Percentiles rank a stretch among this genome's conserved stretches.
Evolutionary conservation across 2,113 vertebrate species (phyloP).

Genomic region (Oreochromis niloticus): DNA sequence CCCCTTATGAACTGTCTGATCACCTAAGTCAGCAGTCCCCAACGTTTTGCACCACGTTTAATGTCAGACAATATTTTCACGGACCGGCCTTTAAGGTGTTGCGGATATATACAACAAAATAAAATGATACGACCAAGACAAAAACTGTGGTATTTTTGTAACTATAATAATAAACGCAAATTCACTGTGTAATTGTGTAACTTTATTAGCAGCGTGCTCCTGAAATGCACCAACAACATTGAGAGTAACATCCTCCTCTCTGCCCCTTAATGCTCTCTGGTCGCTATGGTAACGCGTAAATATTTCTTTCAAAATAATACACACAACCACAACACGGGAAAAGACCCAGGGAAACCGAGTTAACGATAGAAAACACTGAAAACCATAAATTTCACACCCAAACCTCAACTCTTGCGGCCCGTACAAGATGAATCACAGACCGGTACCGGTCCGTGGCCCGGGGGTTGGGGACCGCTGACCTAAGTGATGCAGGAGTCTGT

Average conservation of each 20-base stretch:
- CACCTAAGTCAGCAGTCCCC: neutral
- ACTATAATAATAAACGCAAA: neutral
- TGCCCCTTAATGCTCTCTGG: neutral
- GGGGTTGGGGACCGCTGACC: neutral
- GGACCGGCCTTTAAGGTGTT: neutral
- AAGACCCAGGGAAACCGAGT: neutral
- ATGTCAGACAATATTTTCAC: neutral
- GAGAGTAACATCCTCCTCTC: neutral
- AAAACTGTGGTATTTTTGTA: neutral
- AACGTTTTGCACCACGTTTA: neutral
- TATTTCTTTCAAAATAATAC: neutral
- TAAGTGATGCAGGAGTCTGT: neutral
- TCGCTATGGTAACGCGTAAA: neutral
- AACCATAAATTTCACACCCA: neutral
- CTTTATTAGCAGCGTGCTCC: rapidly evolving
- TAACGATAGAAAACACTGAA: rapidly evolving
- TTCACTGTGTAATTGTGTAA: neutral
- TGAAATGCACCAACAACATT: neutral
- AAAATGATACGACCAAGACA: rapidly evolving
- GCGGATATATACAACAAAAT: neutral
- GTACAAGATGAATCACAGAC: neutral
- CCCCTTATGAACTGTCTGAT: neutral
- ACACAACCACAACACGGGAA: rapidly evolving
- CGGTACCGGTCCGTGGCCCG: rapidly evolving
- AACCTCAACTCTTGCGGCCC: neutral